Conservation (phyloP, 2,113 vertebrate species). For the Colaptes auratus region DNA sequence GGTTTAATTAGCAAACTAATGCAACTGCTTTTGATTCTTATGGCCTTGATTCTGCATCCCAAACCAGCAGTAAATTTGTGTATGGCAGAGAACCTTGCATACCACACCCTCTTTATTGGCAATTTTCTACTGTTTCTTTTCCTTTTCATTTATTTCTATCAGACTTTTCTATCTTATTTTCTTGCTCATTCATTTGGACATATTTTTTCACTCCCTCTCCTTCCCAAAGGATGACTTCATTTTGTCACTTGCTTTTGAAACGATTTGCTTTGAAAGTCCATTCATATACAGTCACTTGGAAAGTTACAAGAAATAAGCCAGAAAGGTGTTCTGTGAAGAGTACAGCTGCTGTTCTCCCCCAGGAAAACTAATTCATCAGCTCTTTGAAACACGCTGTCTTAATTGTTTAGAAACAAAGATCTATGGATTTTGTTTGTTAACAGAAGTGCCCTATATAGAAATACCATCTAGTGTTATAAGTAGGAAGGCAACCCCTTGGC, state of each 20-base stretch:
- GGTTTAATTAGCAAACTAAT: conserved; percentile 56
- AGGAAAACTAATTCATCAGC: conserved; percentile 51
- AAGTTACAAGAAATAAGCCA: conserved; percentile 41
- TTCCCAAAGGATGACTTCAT: neutral
- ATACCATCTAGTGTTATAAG: neutral
- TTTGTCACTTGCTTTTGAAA: neutral
- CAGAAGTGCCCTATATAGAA: neutral
- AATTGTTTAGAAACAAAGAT: conserved; percentile 45
- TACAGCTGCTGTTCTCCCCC: conserved; percentile 43
- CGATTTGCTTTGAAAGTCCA: neutral
- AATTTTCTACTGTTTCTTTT: neutral
- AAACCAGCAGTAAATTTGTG: neutral
- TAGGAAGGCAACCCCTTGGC: neutral
- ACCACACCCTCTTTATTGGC: neutral
- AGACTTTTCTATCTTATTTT: neutral
- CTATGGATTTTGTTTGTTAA: conserved; percentile 24
- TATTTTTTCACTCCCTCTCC: neutral
- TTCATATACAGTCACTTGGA: neutral
- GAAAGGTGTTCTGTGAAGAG: conserved; percentile 21
- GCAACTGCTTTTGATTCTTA: neutral
- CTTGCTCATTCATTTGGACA: neutral
- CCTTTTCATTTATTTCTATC: neutral
- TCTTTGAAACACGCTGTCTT: conserved; percentile 57
- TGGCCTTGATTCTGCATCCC: neutral
- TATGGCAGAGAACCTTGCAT: neutral